A percentile compares a stretch with the other conserved stretches of the same genome.
These are phyloP conservation scores for Aepyceros melampus DNA, from an alignment of 2,113 vertebrate species.

Conservation along the genomic window DNA sequence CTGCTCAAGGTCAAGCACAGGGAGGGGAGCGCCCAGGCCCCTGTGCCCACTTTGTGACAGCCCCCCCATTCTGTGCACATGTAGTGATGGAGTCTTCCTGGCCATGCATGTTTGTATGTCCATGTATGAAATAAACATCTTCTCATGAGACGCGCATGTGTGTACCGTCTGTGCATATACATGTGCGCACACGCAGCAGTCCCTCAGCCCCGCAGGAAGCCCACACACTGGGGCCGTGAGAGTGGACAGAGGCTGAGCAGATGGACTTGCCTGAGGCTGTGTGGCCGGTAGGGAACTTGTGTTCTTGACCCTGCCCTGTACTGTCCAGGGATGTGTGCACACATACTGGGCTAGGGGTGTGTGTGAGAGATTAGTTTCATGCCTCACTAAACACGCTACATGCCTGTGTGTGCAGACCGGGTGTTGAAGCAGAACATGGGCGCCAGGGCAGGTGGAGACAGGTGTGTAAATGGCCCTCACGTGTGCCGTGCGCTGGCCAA, in stretches of 20 bases:
- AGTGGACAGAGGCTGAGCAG: background rate
- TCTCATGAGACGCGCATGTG: constrained; percentile 70
- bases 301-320: background rate
- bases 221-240: background rate
- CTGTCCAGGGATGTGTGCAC: background rate
- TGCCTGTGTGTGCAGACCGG: background rate
- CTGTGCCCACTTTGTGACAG: background rate
- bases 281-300: background rate
- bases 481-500: rapidly evolving
- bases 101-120: constrained; percentile 71
- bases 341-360: background rate
- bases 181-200: constrained; percentile 37
- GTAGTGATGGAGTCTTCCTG: background rate
- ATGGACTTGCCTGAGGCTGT: background rate
- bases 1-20: constrained; percentile 62
- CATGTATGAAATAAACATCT: constrained; percentile 71
- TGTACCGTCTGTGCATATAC: constrained; percentile 71
- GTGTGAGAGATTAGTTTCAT: background rate
- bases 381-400: background rate
- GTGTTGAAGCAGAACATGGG: background rate
- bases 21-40: background rate
- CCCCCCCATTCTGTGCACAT: background rate
- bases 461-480: rapidly evolving
- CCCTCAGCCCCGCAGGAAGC: background rate
- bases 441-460: background rate